Evolutionary conservation across 2,797 vertebrate species (phyloP), one percentile per base, ranked within the genome.

Genomic region (Sebastes paucispinis): DNA sequence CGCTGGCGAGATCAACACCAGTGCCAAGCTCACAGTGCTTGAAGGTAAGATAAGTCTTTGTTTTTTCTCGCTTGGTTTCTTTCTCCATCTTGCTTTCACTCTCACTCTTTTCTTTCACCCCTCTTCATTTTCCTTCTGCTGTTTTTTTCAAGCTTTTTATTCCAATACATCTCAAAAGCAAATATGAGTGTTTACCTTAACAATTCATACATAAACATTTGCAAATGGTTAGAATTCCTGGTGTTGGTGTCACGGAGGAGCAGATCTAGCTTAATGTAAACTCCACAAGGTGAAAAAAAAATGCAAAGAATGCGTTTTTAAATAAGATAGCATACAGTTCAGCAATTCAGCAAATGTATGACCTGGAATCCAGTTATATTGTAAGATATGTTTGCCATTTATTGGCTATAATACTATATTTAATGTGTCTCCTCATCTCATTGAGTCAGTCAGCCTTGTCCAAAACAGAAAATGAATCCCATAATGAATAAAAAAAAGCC

Each of bases 11-110:
- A 99, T 99, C 95, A 98, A 97, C 96, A 98, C 97, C 0, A 99
- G 97, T 82, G 98, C 98, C 96, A 99, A 99, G 90, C 96, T 99
- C 70, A 98, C 97, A 2, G 98, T 99, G 73, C 95, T 99, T 34
- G 98, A 98, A 97, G 98, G 98, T 99, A 96, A 87, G 90, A 85
- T 75, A 66, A 79, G 79, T 81, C 20, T 65, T 31, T 64, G 9
- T 79, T 66, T 9, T 22, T 58, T 58, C 29, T 27, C 16, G 16
- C 77, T 84, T 29, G 34, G 59, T 55, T 77, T 80, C 65, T 77
- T 32, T 71, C 32, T 60, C 62, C 64, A 60, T 64, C 60, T 82
- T 72, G 11, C 70, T 78, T 83, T 75, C 57, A 16, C 10, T 12
- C 43, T 59, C 24, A 20, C 31, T 60, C 22, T 58, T 43, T 71